phyloP scores from a whole-genome alignment of 2,113 vertebrate genomes.

The Lophura nycthemera region DNA sequence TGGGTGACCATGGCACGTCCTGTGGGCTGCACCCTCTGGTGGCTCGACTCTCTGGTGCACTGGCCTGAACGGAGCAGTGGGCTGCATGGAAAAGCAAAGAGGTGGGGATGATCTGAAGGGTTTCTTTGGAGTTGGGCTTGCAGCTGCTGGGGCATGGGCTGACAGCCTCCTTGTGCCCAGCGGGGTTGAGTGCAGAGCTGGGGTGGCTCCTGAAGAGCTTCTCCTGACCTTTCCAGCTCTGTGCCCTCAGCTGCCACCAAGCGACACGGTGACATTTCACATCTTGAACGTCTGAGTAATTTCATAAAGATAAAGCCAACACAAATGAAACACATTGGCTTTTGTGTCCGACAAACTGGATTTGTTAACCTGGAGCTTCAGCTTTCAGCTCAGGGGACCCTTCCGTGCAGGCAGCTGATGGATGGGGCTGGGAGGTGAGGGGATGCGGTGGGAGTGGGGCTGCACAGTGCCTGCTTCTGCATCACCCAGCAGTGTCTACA shows the following conservation, averaged over 20 bases:
- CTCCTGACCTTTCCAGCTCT: constrained; percentile 1
- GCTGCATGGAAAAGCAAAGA: neutral
- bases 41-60: neutral
- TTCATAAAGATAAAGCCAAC: neutral
- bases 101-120: neutral
- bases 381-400: neutral
- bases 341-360: constrained; percentile 22
- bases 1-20: neutral
- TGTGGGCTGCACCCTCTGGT: neutral
- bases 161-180: neutral
- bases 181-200: neutral
- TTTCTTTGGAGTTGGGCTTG: neutral
- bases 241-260: constrained; percentile 18
- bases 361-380: constrained; percentile 50
- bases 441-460: too few species aligned
- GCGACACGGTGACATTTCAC: constrained; percentile 51
- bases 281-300: constrained; percentile 27
- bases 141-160: neutral
- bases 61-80: neutral
- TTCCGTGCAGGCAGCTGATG: neutral
- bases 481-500: rapidly evolving
- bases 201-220: neutral
- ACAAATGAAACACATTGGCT: constrained; percentile 17
- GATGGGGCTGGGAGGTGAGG: neutral
- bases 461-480: neutral